Conservation (phyloP, 1,140 invertebrate species). For the Heliothis subflexa region DNA sequence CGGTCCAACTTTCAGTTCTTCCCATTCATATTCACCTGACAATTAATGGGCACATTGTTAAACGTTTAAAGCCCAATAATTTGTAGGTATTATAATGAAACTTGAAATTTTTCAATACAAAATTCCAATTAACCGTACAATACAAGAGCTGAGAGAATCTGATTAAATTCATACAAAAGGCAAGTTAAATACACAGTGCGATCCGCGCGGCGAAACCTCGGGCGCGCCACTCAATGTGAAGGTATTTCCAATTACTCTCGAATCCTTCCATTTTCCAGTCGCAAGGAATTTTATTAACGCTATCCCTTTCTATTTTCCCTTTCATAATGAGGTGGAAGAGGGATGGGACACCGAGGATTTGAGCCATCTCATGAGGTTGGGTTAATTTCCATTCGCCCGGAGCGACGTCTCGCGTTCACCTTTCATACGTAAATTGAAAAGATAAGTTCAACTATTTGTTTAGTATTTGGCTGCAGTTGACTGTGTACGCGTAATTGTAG, state of each 20-base stretch:
- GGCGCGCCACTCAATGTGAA: constrained; percentile 61
- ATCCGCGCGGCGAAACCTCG: constrained; percentile 56
- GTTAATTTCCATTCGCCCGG: constrained; percentile 67
- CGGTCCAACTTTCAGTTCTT: background rate
- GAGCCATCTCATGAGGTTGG: constrained; percentile 56
- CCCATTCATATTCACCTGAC: background rate
- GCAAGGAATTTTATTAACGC: constrained; percentile 63
- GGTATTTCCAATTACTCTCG: constrained; percentile 72
- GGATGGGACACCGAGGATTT: constrained; percentile 54
- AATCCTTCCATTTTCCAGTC: constrained; percentile 67
- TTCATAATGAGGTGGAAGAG: constrained; percentile 42
- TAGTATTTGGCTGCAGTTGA: constrained; percentile 36
- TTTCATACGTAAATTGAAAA: constrained; percentile 65
- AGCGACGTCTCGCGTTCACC: constrained; percentile 58
- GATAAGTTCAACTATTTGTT: constrained; percentile 58
- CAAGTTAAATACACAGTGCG: constrained; percentile 53
- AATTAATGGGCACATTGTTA: background rate
- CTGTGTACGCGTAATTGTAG: constrained; percentile 23
- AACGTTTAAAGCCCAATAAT: constrained; percentile 1
- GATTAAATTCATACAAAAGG: constrained; percentile 64
- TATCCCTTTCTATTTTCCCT: constrained; percentile 50
- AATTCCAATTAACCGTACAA: constrained; percentile 61
- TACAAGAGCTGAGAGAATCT: constrained; percentile 53
- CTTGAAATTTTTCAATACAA: constrained; percentile 50
- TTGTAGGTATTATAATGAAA: constrained; percentile 23